Conservation (phyloP, 1,140 invertebrate genomes). For the Agrypnia vestita region DNA sequence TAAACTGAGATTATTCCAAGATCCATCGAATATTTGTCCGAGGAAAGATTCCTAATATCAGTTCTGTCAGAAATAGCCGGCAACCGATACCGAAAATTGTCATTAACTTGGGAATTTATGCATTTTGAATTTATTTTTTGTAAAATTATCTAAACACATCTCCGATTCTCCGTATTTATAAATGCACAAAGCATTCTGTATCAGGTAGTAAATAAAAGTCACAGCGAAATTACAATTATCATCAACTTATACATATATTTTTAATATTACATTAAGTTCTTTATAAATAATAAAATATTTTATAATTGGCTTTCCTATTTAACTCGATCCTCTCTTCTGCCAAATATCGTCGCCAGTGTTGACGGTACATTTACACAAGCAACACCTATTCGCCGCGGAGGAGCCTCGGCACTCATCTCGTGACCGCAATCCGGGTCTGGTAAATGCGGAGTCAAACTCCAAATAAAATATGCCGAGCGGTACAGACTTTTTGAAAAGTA, state of each 20-base stretch:
- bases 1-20: slow-evolving; percentile 9
- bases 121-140: neutral
- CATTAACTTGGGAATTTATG: neutral
- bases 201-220: slow-evolving; percentile 19
- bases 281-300: slow-evolving; percentile 36
- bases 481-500: neutral
- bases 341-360: no score
- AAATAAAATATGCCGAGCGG: slow-evolving; percentile 2
- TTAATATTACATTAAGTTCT: slow-evolving; percentile 26
- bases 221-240: slow-evolving; percentile 39
- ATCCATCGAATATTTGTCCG: neutral
- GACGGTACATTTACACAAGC: no score
- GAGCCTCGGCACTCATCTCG: neutral
- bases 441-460: slow-evolving; percentile 11
- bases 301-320: slow-evolving; percentile 29
- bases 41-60: neutral
- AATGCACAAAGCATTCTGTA: slow-evolving; percentile 32
- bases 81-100: neutral
- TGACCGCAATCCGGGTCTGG: neutral
- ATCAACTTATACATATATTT: slow-evolving; percentile 28
- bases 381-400: no score
- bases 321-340: neutral
- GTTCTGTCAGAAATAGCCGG: neutral
- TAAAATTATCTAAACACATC: slow-evolving; percentile 4
- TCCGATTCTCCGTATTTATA: neutral